Evolutionary conservation across 2,113 vertebrate genomes (phyloP).

Genomic region (Rafetus swinhoei): DNA sequence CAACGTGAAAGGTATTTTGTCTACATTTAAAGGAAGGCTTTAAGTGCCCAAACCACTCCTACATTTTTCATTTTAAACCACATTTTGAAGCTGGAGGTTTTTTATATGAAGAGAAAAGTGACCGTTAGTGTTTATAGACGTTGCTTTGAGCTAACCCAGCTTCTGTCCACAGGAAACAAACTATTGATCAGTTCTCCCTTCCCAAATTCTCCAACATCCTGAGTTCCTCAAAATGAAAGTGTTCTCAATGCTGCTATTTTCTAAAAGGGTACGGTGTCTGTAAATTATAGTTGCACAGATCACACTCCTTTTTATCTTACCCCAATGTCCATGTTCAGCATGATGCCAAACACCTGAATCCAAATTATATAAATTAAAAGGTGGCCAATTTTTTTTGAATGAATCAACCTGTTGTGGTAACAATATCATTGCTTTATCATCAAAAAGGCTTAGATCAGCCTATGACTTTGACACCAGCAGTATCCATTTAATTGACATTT

Average conservation of each 20-base stretch:
- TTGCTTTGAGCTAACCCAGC: slow-evolving; percentile 28
- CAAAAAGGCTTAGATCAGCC: not conserved
- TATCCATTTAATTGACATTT: not conserved
- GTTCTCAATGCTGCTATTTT: not conserved
- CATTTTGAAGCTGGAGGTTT: slow-evolving; percentile 7
- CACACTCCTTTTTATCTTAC: not conserved
- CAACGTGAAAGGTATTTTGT: slow-evolving; percentile 58
- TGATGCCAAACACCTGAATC: not conserved
- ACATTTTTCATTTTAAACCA: slow-evolving; percentile 26
- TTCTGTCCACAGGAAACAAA: slow-evolving; percentile 30
- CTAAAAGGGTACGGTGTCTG: not conserved
- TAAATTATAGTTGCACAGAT: not conserved
- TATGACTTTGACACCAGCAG: not conserved
- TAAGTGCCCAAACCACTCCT: slow-evolving; percentile 31
- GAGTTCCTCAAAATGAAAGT: not conserved
- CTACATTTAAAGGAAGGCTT: slow-evolving; percentile 23
- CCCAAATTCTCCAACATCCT: slow-evolving; percentile 24
- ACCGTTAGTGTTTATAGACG: slow-evolving; percentile 24
- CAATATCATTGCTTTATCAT: not conserved
- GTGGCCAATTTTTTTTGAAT: not conserved
- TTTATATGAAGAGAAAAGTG: slow-evolving; percentile 16
- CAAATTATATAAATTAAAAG: not conserved
- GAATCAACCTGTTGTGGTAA: not conserved
- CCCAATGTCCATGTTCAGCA: not conserved
- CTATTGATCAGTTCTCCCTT: not conserved